A percentile compares a stretch with the other conserved stretches of the same genome.
Conservation (phyloP, 2,888 invertebrate species). For the Allacma fusca region DNA sequence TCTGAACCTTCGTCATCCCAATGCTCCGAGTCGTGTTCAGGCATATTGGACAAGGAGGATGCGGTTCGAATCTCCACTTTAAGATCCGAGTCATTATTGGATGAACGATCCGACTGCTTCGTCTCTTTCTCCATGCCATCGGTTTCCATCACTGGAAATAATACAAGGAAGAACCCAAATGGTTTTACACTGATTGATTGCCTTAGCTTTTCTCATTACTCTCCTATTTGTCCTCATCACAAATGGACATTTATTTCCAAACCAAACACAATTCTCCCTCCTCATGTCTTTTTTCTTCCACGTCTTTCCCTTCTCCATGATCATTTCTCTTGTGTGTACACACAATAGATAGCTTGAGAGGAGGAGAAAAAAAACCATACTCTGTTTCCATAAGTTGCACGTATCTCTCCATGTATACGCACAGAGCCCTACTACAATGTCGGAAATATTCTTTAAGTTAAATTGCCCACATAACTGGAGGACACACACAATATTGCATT, state of each 20-base stretch:
- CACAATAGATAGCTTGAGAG: no score
- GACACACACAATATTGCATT: no score
- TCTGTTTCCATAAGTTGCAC: no score
- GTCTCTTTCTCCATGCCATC: slow-evolving; percentile 67
- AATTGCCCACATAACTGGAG: no score
- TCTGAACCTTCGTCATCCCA: slow-evolving; percentile 67
- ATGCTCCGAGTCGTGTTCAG: slow-evolving; percentile 62
- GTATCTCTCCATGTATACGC: no score
- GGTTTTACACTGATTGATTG: slow-evolving; percentile 45
- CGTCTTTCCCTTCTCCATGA: not conserved
- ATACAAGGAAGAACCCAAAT: slow-evolving; percentile 15
- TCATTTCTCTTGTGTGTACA: not conserved
- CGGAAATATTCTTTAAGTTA: no score
- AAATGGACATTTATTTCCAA: slow-evolving; percentile 38
- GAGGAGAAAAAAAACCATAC: no score
- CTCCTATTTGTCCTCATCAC: slow-evolving; percentile 44
- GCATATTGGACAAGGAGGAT: slow-evolving; percentile 61
- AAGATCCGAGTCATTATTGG: slow-evolving; percentile 85
- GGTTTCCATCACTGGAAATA: slow-evolving; percentile 64
- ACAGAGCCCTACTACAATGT: no score
- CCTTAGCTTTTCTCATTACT: slow-evolving; percentile 45
- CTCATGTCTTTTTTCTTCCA: not conserved
- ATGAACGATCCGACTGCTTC: slow-evolving; percentile 81
- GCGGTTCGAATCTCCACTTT: slow-evolving; percentile 84
- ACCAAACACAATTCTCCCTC: slow-evolving; percentile 4